A percentile compares a stretch with the other conserved stretches of the same genome.
These are phyloP conservation scores for Turritopsis dohrnii DNA, from an alignment of 30 jellyfish, hydroid and myxozoan genomes.

Conservation along the genomic window DNA sequence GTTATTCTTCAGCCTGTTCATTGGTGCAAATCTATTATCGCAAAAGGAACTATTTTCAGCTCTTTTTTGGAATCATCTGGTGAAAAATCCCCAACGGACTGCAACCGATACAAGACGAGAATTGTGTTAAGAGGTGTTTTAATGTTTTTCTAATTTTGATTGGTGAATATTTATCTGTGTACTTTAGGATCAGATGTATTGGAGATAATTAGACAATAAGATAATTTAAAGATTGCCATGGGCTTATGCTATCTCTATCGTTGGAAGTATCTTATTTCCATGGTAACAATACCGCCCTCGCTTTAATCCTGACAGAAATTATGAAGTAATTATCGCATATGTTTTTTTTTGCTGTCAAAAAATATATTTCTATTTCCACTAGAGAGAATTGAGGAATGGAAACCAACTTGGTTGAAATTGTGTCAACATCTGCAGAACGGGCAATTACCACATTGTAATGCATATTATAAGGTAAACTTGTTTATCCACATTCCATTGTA, in stretches of 20 bases:
- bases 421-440: not conserved
- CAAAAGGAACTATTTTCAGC: not conserved
- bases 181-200: too few relatives aligned
- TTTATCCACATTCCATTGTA: too few relatives aligned
- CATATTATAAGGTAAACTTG: not conserved
- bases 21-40: not conserved
- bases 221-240: too few relatives aligned
- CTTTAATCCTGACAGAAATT: too few relatives aligned
- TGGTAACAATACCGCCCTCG: too few relatives aligned
- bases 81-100: not conserved
- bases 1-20: not conserved
- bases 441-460: not conserved
- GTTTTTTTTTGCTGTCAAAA: not conserved
- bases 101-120: not conserved
- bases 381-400: not conserved
- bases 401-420: not conserved
- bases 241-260: not conserved
- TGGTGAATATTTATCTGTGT: too few relatives aligned
- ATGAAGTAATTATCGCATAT: too few relatives aligned
- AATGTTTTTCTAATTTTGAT: not conserved
- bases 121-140: not conserved
- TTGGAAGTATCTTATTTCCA: too few relatives aligned
- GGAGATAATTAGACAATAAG: too few relatives aligned
- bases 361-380: not conserved
- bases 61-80: not conserved